phyloP scores from a whole-genome alignment of 2,797 vertebrate species.

The Gambusia yucatana region DNA sequence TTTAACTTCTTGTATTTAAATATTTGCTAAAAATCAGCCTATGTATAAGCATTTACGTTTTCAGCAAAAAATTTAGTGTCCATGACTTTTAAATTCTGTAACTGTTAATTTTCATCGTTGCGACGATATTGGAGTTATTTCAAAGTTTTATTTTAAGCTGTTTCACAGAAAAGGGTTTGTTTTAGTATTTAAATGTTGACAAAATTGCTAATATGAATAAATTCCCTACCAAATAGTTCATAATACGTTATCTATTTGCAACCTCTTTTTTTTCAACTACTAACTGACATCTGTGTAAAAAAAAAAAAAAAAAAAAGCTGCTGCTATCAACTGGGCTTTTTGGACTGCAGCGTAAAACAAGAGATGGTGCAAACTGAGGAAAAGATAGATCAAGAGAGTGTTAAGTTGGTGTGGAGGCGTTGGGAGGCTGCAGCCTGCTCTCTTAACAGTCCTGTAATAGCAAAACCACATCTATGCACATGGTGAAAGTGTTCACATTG shows the following conservation, averaged over 20 bases:
- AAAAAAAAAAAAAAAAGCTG: neutral
- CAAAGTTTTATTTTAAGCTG: neutral
- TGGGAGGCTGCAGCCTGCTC: neutral
- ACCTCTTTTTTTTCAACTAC: neutral
- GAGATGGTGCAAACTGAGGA: neutral
- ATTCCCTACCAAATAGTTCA: neutral
- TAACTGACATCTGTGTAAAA: neutral
- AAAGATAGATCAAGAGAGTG: neutral
- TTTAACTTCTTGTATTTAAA: neutral
- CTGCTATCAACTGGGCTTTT: neutral
- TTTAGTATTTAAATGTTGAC: neutral
- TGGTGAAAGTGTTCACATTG: neutral
- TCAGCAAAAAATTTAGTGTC: neutral
- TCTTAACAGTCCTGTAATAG: neutral
- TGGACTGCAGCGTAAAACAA: neutral
- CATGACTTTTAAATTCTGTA: neutral
- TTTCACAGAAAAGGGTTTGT: neutral
- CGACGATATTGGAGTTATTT: neutral
- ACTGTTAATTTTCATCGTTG: neutral
- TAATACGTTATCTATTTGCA: neutral
- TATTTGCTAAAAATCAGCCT: neutral
- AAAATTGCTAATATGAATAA: neutral
- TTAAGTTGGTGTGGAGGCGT: neutral
- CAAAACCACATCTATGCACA: neutral
- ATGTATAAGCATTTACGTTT: neutral